Conservation (phyloP, 2,113 vertebrate genomes). For the Atlantisia rogersi region DNA sequence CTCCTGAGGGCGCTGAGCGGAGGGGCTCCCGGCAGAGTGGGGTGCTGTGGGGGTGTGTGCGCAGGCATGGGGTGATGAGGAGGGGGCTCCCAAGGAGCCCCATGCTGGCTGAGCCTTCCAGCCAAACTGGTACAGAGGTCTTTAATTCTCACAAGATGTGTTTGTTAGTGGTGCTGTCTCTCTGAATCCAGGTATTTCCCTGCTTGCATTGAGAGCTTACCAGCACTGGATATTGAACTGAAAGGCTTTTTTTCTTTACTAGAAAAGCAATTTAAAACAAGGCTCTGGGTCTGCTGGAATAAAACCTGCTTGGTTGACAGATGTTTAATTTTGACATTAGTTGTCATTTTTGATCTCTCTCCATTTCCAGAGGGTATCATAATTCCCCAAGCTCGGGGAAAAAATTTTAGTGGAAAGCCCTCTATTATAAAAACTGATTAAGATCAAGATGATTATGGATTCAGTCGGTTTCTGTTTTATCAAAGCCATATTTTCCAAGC, state of each 20-base stretch:
- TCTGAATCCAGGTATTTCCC: not conserved
- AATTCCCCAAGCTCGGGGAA: conserved; percentile 3
- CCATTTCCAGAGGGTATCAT: conserved; percentile 4
- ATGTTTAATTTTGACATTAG: conserved; percentile 44
- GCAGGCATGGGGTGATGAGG: not conserved
- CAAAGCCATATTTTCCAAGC: not conserved
- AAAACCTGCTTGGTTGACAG: conserved; percentile 44
- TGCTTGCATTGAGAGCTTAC: not conserved
- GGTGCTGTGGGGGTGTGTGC: not conserved
- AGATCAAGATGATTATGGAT: not conserved
- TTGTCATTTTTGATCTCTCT: conserved; percentile 39
- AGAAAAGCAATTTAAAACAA: not conserved
- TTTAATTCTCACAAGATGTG: rapidly evolving
- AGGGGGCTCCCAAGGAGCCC: not conserved
- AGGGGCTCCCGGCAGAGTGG: not conserved
- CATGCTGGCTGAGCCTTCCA: rapidly evolving
- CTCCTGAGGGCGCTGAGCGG: not conserved
- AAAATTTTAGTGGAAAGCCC: not conserved
- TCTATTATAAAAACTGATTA: conserved; percentile 16
- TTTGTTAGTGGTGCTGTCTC: not conserved
- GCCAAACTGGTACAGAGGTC: not conserved
- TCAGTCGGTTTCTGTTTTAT: not conserved
- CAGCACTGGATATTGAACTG: not conserved
- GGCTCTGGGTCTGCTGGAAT: not conserved
- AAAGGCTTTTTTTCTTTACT: not conserved